phyloP scores from a whole-genome alignment of 2,113 vertebrate genomes.

The Coryphaenoides rupestris region DNA sequence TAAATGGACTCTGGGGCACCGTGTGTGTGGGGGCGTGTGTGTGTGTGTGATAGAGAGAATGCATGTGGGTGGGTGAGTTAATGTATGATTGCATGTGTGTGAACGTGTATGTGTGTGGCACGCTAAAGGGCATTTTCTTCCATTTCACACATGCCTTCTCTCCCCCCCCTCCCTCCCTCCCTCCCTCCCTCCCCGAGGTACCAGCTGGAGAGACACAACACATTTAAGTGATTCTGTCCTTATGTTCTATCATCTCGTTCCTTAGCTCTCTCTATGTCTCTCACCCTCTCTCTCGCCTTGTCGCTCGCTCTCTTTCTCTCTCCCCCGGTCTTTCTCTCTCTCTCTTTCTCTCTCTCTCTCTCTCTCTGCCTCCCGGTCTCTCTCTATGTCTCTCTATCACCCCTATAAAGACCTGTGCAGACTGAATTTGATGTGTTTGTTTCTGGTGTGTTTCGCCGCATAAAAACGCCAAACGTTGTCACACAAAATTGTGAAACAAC shows the following conservation, averaged over 20 bases:
- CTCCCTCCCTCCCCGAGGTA: constrained; percentile 46
- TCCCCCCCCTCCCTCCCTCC: constrained; percentile 4
- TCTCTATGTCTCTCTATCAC: too few species aligned
- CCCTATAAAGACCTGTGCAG: too few species aligned
- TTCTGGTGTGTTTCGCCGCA: too few species aligned
- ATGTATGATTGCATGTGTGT: constrained; percentile 9
- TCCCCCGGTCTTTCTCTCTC: too few species aligned
- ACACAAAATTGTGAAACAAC: too few species aligned
- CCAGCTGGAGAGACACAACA: constrained; percentile 15
- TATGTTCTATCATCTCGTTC: constrained; percentile 49
- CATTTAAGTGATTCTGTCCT: constrained; percentile 58
- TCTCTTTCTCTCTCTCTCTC: neutral
- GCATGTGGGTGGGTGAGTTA: constrained; percentile 26
- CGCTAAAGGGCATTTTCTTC: constrained; percentile 50
- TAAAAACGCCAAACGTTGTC: too few species aligned
- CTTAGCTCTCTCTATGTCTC: neutral
- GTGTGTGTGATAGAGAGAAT: constrained; percentile 39
- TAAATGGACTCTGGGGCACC: constrained; percentile 65
- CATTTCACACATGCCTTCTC: constrained; percentile 57
- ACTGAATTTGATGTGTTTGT: too few species aligned
- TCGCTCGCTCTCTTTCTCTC: too few species aligned
- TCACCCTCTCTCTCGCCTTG: neutral
- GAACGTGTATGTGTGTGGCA: constrained; percentile 25
- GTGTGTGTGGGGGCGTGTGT: constrained; percentile 31
- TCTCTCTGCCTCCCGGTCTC: neutral